A percentile compares a stretch with the other conserved stretches of the same genome.
These are phyloP conservation scores for Micrasema longulum DNA, from an alignment of 1,140 invertebrate species.

Conservation along the genomic window DNA sequence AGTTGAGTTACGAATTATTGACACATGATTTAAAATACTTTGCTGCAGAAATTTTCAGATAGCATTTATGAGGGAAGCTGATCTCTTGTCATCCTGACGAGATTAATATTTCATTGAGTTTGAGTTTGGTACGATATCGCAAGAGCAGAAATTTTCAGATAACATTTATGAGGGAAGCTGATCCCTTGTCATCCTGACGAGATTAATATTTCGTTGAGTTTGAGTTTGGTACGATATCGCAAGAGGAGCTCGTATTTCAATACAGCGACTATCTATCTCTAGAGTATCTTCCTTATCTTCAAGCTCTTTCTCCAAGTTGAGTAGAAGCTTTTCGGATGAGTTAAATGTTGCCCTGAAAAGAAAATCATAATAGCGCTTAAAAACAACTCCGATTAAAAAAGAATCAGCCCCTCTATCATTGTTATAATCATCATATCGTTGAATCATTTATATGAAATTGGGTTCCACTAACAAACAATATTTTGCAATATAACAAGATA, in stretches of 20 bases:
- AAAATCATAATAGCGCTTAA: not conserved
- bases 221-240: slow-evolving; percentile 58
- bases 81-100: slow-evolving; percentile 62
- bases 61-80: slow-evolving; percentile 53
- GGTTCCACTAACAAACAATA: too few relatives aligned
- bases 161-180: slow-evolving; percentile 53
- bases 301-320: slow-evolving; percentile 74
- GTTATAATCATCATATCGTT: too few relatives aligned
- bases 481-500: too few relatives aligned
- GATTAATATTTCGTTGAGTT: slow-evolving; percentile 63
- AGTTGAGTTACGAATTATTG: too few relatives aligned
- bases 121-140: slow-evolving; percentile 58
- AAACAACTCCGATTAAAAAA: too few relatives aligned
- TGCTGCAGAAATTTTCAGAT: too few relatives aligned
- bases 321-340: slow-evolving; percentile 74
- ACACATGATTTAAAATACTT: too few relatives aligned
- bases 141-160: too few relatives aligned
- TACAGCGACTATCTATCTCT: slow-evolving; percentile 69
- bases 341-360: slow-evolving; percentile 73
- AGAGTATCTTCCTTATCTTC: slow-evolving; percentile 80
- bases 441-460: too few relatives aligned
- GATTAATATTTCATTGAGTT: slow-evolving; percentile 62
- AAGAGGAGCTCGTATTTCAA: slow-evolving; percentile 63
- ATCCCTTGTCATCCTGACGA: slow-evolving; percentile 62
- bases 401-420: too few relatives aligned